phyloP scores from a whole-genome alignment of 2,888 invertebrate species.

The Pollenia angustigena region DNA sequence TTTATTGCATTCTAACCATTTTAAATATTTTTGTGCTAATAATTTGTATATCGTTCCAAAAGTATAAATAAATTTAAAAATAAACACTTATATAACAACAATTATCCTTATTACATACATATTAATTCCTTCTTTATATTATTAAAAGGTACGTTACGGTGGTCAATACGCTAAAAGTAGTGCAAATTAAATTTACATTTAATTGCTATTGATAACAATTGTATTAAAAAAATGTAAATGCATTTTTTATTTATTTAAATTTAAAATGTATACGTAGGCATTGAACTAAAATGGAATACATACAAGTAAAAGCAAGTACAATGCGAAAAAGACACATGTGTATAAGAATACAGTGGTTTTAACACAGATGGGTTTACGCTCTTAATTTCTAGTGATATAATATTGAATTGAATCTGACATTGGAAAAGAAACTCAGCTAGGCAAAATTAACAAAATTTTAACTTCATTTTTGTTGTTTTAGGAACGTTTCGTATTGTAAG shows the following conservation, averaged over 20 bases:
- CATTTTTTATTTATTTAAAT: not conserved
- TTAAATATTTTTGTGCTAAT: not conserved
- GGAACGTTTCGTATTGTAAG: constrained; percentile 97
- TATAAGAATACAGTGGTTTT: not conserved
- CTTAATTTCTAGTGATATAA: constrained; percentile 30
- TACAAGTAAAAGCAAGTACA: constrained; percentile 11
- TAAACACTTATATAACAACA: not conserved
- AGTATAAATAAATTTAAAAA: not conserved
- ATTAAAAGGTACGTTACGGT: constrained; percentile 18
- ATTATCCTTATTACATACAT: too few species aligned
- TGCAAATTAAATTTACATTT: constrained; percentile 3
- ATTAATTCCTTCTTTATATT: not conserved
- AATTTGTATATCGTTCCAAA: not conserved
- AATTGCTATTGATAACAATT: not conserved
- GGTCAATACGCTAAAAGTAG: not conserved
- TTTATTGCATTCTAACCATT: not conserved
- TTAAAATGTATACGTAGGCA: not conserved
- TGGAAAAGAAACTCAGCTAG: not conserved
- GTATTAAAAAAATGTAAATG: not conserved
- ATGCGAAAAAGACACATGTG: not conserved
- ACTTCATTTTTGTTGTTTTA: constrained; percentile 91
- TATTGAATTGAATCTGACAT: not conserved
- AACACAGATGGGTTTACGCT: constrained; percentile 45
- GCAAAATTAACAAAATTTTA: constrained; percentile 85
- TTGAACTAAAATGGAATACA: too few species aligned